Evolutionary conservation across 1,140 invertebrate genomes (phyloP), one percentile per base, ranked within the genome.

Genomic region (Calliopsis andreniformis): DNA sequence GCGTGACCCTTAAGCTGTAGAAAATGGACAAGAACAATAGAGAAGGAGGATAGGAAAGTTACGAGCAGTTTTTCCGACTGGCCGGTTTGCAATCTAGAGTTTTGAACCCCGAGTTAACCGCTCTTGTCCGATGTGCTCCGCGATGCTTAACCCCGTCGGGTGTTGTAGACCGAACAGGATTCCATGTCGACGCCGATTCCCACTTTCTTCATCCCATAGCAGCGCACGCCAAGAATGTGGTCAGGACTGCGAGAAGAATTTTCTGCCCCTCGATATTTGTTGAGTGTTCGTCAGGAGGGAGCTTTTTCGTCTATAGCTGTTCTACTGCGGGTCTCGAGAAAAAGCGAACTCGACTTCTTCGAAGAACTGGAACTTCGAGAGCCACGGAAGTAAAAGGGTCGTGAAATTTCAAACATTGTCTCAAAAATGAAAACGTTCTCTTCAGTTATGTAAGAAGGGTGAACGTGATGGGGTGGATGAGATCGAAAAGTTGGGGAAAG

Each of bases 401-500:
- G 39, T 12, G 43, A 14, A 39, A 72, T 53, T 42, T 63, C 32
- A 3, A 30, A 55, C 8, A 51, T 75, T 58, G 71, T 75, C 51
- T 45, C 62, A 56, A 75, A 75, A 75, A 67, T 56, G 62, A 67
- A 56, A 75, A 47, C 62, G 62, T 56, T 75, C 62, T 62, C 39
- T 75, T 67, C 64, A 45, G 62, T 56, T 75, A 67, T 35, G 42
- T 12, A 30, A 62, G 42, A 28, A 8, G 7, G 14, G 23, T 49
- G 45, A 12, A 5, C 23, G 6, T 10, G 4, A 49, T 1, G 42
- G n/a, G 0, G 1, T 7, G 25, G 47, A 69, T 51, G 55, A 69
- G 72, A 68, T 76, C 64, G 64, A 49, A 76, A 76, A 76, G 72
- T 76, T 61, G 64, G 64, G 10, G 55, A 32, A 76, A 76, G 72